Evolutionary conservation across 2,888 invertebrate species (phyloP).

Genomic region (Ptilodon capucinus): DNA sequence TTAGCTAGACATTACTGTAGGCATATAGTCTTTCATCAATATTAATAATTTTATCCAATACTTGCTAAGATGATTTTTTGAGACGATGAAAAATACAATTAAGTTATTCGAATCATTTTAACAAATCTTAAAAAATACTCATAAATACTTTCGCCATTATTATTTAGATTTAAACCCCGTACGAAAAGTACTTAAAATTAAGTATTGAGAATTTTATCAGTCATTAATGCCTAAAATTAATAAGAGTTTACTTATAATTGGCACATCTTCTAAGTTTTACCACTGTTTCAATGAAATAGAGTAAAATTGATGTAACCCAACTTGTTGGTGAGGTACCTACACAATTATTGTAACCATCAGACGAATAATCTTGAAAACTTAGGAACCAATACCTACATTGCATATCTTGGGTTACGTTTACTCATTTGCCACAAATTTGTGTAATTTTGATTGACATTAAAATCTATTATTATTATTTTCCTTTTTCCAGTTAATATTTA

Average conservation of each 20-base stretch:
- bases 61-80: slow-evolving; percentile 30
- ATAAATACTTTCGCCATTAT: slow-evolving; percentile 29
- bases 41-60: slow-evolving; percentile 32
- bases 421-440: slow-evolving; percentile 13
- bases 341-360: not conserved
- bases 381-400: slow-evolving; percentile 8
- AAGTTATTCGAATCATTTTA: slow-evolving; percentile 30
- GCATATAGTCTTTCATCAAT: too few species aligned
- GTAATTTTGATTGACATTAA: slow-evolving; percentile 16
- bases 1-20: too few species aligned
- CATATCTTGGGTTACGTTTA: slow-evolving; percentile 23
- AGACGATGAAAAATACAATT: slow-evolving; percentile 44
- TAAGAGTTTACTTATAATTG: slow-evolving; percentile 39
- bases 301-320: slow-evolving; percentile 29
- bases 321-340: not conserved
- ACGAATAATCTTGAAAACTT: not conserved
- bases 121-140: slow-evolving; percentile 33
- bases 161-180: slow-evolving; percentile 26
- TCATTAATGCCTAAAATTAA: slow-evolving; percentile 41
- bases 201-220: slow-evolving; percentile 42
- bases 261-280: slow-evolving; percentile 44
- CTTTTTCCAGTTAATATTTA: slow-evolving; percentile 23
- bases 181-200: slow-evolving; percentile 26
- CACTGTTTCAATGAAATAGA: slow-evolving; percentile 21
- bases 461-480: not conserved